Evolutionary conservation across 1,140 invertebrate genomes (phyloP).

Genomic region (Temnothorax curvispinosus): DNA sequence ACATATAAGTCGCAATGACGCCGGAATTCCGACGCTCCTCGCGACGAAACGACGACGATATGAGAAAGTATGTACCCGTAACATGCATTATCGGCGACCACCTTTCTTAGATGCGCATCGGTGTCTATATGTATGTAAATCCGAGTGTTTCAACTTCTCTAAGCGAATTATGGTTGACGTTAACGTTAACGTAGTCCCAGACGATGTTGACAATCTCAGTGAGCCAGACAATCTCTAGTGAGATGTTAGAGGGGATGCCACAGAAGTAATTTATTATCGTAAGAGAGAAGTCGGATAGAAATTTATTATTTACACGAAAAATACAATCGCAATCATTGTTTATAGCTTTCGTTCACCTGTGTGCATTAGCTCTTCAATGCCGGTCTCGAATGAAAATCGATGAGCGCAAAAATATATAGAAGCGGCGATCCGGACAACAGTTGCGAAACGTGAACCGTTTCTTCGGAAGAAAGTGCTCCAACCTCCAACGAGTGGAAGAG

Average conservation of each 20-base stretch:
- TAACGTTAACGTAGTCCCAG: not conserved
- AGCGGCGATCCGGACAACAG: not conserved
- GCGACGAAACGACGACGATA: no score
- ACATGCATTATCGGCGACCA: not conserved
- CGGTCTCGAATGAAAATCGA: not conserved
- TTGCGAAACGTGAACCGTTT: not conserved
- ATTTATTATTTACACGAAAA: not conserved
- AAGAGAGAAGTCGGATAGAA: not conserved
- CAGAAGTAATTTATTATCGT: not conserved
- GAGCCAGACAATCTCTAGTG: not conserved
- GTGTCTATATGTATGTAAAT: not conserved
- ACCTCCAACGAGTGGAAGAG: not conserved
- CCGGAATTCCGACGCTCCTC: not conserved
- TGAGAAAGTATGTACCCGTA: not conserved
- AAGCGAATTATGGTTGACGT: not conserved
- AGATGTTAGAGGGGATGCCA: not conserved
- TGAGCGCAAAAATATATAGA: not conserved
- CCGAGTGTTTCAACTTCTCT: not conserved
- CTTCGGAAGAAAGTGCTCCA: not conserved
- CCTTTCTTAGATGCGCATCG: not conserved
- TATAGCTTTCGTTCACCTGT: not conserved
- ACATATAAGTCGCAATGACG: slow-evolving; percentile 1
- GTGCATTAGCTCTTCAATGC: not conserved
- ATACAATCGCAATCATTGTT: not conserved
- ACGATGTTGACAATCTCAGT: not conserved